Evolutionary conservation across 2,797 vertebrate species (phyloP), one percentile per base, ranked within the genome.

Genomic region (Brachymystax lenok): DNA sequence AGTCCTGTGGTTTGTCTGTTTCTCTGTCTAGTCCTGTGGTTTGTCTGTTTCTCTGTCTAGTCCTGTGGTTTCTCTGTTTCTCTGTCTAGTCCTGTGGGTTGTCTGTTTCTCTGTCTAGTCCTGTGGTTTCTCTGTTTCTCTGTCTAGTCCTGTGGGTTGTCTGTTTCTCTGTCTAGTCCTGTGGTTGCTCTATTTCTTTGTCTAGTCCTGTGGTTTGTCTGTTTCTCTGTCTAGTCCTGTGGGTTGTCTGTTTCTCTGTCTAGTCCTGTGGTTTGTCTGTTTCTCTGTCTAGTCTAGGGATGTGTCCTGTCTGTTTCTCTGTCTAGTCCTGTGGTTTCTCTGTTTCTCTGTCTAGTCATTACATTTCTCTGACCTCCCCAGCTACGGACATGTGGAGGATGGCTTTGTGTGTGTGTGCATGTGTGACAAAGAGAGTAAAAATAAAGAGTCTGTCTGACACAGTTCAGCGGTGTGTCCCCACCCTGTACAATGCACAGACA

Each of bases 321-420:
- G 80, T 80, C 83, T 28, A 69, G 73, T 89, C 78, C 63, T 84
- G 85, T 82, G 69, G 82, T 80, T 83, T 82, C 54, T 79, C 75
- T 51, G 79, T 46, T 61, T 61, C 59, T 64, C 79, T 73, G 56
- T 67, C 74, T 80, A 84, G 80, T 89, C 78, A 64, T 85, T 86
- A 82, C 69, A 81, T 80, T 83, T 82, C 69, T 79, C 75, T 51
- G 79, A 79, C 69, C 75, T 74, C 82, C 40, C 35, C 54, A 75
- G 82, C 74, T 2, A 46, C 2, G 61, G 28, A 61, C 21, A 13
- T 64, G 54, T 61, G 70, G 30, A 51, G 46, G 28, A 64, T 64
- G 54, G 67, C 8, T 69, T 51, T 75, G 68, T 35, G 51, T 54
- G 76, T 61, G 24, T 70, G 68, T 51, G 59, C 64, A 30, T 76